phyloP scores from a whole-genome alignment of 2,888 invertebrate species.

The Tinea trinotella region DNA sequence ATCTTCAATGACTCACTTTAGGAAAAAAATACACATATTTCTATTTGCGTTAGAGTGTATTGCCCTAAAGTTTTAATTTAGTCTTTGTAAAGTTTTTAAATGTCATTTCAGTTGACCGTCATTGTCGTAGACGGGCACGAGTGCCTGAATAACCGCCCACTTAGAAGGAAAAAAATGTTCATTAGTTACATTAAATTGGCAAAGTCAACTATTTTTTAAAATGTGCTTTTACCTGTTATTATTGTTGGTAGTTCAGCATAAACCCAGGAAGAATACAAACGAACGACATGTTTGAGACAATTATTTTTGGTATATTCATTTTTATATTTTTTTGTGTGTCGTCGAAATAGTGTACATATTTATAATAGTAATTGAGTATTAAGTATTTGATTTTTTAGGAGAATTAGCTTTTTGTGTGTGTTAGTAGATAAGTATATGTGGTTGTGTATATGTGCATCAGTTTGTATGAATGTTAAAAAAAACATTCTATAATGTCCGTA shows the following conservation, averaged over 20 bases:
- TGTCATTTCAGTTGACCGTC: conserved; percentile 30
- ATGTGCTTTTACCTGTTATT: conserved; percentile 44
- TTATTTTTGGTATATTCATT: conserved; percentile 51
- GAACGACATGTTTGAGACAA: conserved; percentile 51
- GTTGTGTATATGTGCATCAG: too few species aligned
- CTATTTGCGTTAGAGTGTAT: conserved; percentile 32
- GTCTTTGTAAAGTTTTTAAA: conserved; percentile 27
- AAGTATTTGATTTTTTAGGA: too few species aligned
- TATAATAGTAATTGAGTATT: too few species aligned
- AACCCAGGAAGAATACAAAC: conserved; percentile 44
- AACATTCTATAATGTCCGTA: too few species aligned
- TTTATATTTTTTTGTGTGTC: too few species aligned
- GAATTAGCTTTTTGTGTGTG: too few species aligned
- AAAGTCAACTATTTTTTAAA: conserved; percentile 31
- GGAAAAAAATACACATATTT: not conserved
- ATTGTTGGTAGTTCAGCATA: conserved; percentile 43
- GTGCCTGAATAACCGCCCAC: conserved; percentile 26
- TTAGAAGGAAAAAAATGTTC: conserved; percentile 36
- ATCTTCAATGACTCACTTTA: conserved; percentile 1
- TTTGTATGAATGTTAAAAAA: too few species aligned
- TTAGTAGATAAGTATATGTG: too few species aligned
- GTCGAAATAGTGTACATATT: too few species aligned
- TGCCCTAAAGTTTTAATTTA: conserved; percentile 35
- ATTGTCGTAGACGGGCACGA: not conserved
- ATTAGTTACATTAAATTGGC: conserved; percentile 56